A percentile compares a stretch with the other conserved stretches of the same genome.
phyloP scores from a whole-genome alignment of 2,113 vertebrate species.

The Gambusia affinis region DNA sequence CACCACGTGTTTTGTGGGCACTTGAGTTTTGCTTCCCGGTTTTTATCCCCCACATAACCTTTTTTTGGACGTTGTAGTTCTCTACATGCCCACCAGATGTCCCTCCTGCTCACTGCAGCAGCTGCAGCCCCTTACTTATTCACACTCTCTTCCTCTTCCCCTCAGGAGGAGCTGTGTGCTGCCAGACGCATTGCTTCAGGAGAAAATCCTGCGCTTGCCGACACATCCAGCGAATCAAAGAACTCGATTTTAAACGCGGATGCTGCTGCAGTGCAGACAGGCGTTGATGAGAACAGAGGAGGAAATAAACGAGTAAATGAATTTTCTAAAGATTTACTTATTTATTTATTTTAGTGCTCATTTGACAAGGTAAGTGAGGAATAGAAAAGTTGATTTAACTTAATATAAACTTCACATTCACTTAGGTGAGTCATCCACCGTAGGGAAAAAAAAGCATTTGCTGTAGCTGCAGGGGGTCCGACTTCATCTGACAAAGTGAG shows the following conservation, averaged over 20 bases:
- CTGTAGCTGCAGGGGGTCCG: slow-evolving; percentile 31
- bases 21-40: slow-evolving; percentile 23
- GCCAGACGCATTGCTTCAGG: neutral
- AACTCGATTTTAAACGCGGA: neutral
- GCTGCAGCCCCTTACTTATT: slow-evolving; percentile 53
- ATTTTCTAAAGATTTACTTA: neutral
- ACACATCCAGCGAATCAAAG: slow-evolving; percentile 4
- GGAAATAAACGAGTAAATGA: neutral
- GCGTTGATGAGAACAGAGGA: neutral
- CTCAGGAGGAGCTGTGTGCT: slow-evolving; percentile 7
- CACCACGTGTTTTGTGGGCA: neutral
- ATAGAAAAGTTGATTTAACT: neutral
- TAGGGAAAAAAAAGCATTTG: slow-evolving; percentile 36
- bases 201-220: slow-evolving; percentile 17
- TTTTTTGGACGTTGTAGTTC: slow-evolving; percentile 29
- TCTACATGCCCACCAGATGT: slow-evolving; percentile 60
- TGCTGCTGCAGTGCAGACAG: slow-evolving; percentile 21
- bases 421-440: neutral
- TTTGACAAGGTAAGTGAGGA: neutral
- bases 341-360: neutral
- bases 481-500: slow-evolving; percentile 17
- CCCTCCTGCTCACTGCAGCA: slow-evolving; percentile 40
- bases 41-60: slow-evolving; percentile 4
- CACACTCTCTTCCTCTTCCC: slow-evolving; percentile 1
- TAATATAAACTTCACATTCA: slow-evolving; percentile 30